phyloP scores from a whole-genome alignment of 1,140 invertebrate species.

The Pantala flavescens region DNA sequence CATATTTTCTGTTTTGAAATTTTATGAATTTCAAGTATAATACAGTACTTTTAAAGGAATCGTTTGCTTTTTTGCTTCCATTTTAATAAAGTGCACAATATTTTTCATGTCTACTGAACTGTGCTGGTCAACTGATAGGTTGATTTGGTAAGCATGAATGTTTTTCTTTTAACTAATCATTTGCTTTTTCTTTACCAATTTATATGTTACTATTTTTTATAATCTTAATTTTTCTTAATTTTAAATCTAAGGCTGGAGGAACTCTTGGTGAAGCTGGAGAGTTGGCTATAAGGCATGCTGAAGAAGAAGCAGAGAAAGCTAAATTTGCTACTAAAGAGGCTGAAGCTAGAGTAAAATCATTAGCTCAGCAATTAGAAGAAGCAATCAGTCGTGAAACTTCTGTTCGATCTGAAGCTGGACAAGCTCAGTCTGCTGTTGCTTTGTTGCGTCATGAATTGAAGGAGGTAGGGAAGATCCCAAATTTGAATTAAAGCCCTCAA shows the following conservation, averaged over 20 bases:
- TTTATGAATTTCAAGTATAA: too few relatives aligned
- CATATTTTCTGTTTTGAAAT: too few relatives aligned
- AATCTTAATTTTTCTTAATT: too few relatives aligned
- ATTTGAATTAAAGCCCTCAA: not conserved
- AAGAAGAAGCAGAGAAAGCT: slow-evolving; percentile 18
- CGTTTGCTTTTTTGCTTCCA: too few relatives aligned
- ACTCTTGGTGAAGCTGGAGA: slow-evolving; percentile 49
- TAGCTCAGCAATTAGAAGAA: slow-evolving; percentile 63
- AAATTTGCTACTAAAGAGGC: slow-evolving; percentile 48
- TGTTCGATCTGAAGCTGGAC: slow-evolving; percentile 61
- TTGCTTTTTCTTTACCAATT: too few relatives aligned
- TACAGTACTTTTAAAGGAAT: too few relatives aligned
- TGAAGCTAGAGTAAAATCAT: slow-evolving; percentile 57
- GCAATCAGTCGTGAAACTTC: slow-evolving; percentile 59
- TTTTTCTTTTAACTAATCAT: not conserved
- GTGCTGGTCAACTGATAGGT: not conserved
- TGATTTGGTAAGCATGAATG: not conserved
- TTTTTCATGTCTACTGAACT: not conserved
- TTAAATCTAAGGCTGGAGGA: not conserved
- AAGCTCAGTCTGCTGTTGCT: slow-evolving; percentile 74
- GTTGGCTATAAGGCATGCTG: slow-evolving; percentile 43
- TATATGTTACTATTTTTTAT: too few relatives aligned
- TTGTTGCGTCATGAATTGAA: slow-evolving; percentile 78
- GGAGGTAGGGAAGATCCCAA: slow-evolving; percentile 48
- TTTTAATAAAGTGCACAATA: too few relatives aligned